Percentiles rank a stretch among this genome's conserved stretches.
phyloP scores from a whole-genome alignment of 2,797 vertebrate species.

The Acrossocheilus fasciatus region DNA sequence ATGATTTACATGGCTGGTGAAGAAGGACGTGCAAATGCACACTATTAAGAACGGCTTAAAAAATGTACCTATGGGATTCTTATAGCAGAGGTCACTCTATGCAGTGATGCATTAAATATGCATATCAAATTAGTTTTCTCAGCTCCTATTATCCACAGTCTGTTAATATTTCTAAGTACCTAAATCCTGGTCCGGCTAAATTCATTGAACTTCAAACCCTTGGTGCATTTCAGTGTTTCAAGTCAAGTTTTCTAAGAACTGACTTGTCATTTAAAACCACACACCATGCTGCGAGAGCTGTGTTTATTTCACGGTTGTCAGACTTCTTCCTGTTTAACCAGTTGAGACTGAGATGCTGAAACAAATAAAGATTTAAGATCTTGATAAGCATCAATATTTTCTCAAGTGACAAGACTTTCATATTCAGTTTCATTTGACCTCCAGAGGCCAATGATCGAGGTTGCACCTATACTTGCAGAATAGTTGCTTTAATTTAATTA shows the following conservation, averaged over 20 bases:
- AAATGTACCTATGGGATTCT: neutral
- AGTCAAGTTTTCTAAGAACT: constrained; percentile 3
- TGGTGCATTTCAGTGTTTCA: neutral
- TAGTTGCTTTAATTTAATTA: neutral
- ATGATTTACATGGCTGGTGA: neutral
- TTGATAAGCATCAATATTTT: constrained; percentile 3
- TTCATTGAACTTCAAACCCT: constrained; percentile 14
- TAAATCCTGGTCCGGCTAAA: neutral
- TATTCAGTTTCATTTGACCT: neutral
- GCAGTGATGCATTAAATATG: constrained; percentile 1
- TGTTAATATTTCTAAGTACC: constrained; percentile 31
- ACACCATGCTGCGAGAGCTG: neutral
- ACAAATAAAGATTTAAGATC: constrained; percentile 6
- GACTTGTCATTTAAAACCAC: neutral
- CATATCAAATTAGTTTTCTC: neutral
- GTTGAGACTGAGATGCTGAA: neutral
- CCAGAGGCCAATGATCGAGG: neutral
- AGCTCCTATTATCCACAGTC: neutral
- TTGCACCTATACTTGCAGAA: neutral
- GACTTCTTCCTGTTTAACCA: neutral
- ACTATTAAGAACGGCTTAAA: neutral
- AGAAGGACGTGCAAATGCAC: neutral
- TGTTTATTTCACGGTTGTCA: neutral
- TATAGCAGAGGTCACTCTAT: neutral
- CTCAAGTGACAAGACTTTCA: neutral